phyloP scores from a whole-genome alignment of 1,140 invertebrate genomes.

The Eumaeus atala region DNA sequence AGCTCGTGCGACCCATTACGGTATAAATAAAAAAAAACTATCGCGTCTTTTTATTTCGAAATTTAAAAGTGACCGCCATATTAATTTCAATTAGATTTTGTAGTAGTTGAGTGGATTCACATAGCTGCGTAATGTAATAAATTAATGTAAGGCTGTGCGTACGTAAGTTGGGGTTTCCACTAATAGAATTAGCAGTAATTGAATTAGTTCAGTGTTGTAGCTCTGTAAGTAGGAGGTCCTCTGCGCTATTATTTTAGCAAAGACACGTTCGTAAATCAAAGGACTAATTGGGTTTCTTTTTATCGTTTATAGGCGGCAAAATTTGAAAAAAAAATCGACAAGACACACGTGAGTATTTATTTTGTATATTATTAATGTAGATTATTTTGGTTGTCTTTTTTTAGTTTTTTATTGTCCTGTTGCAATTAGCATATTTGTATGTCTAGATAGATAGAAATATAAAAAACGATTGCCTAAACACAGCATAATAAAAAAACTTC shows the following conservation, averaged over 20 bases:
- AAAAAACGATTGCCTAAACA: too few species aligned
- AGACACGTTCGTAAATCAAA: neutral
- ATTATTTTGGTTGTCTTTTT: too few species aligned
- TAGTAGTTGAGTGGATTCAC: slow-evolving; percentile 18
- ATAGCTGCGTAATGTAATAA: neutral
- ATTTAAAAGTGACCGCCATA: slow-evolving; percentile 10
- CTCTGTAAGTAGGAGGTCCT: slow-evolving; percentile 25
- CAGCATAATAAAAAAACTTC: too few species aligned
- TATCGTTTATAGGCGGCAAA: neutral
- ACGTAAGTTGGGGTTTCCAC: slow-evolving; percentile 35
- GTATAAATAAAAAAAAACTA: slow-evolving; percentile 30
- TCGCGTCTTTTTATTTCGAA: neutral
- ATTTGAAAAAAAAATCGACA: neutral
- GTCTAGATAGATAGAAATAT: too few species aligned
- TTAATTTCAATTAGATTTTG: neutral
- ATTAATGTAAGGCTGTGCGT: slow-evolving; percentile 15
- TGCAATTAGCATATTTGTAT: too few species aligned
- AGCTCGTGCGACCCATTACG: slow-evolving; percentile 26
- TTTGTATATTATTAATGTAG: too few species aligned
- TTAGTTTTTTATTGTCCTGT: too few species aligned
- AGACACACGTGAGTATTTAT: too few species aligned
- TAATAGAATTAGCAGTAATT: slow-evolving; percentile 69
- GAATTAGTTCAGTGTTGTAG: slow-evolving; percentile 45
- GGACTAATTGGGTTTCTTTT: neutral
- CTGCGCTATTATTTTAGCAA: neutral